Percentiles rank a stretch among this genome's conserved stretches.
Conservation (phyloP, 2,113 vertebrate genomes). For the Cavia aperea region DNA sequence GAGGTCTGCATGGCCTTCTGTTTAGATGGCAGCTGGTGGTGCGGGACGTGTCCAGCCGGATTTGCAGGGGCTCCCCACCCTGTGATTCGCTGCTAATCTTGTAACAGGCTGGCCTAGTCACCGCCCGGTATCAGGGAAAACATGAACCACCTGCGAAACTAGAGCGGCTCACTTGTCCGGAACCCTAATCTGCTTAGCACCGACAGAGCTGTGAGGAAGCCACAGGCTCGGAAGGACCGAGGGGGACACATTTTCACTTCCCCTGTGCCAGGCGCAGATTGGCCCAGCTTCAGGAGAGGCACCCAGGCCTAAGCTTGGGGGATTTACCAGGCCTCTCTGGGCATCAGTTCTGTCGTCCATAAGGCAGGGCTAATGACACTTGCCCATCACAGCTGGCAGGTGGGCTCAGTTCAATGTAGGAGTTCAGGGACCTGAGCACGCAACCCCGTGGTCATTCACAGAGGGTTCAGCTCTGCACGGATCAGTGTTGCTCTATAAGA, state of each 20-base stretch:
- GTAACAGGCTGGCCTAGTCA: neutral
- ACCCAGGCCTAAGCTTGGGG: neutral
- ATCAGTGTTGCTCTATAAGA: neutral
- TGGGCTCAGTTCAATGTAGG: neutral
- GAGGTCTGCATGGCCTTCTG: neutral
- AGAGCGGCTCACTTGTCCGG: neutral
- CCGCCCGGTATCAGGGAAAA: neutral
- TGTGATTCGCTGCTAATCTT: neutral
- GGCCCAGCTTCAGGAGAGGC: neutral
- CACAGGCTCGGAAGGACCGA: fast-evolving
- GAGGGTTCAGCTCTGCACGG: neutral
- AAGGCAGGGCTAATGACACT: neutral
- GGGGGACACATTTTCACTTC: neutral
- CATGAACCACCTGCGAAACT: neutral
- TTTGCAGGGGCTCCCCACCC: no score
- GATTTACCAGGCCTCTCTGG: neutral
- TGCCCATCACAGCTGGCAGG: neutral
- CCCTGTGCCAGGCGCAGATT: neutral
- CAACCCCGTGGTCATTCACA: neutral
- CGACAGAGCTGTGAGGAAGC: neutral
- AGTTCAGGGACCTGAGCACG: neutral
- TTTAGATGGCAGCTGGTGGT: neutral
- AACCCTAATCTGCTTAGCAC: neutral
- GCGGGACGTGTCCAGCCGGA: neutral
- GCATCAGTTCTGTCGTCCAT: neutral